phyloP scores from a whole-genome alignment of 1,140 invertebrate species.

The Oreohelix idahoensis region DNA sequence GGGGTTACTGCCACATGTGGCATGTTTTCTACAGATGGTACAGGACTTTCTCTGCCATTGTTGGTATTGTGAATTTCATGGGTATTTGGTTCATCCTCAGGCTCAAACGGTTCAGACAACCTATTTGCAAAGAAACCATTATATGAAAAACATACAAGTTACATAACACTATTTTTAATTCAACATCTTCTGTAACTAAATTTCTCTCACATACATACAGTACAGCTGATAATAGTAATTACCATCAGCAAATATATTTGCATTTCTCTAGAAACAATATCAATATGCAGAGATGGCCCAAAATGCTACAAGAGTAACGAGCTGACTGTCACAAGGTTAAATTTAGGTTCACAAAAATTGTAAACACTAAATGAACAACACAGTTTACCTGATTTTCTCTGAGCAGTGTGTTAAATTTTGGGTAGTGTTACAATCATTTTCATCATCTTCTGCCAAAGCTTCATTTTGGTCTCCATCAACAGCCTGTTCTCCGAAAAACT shows the following conservation, averaged over 20 bases:
- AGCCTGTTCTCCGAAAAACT: slow-evolving; percentile 53
- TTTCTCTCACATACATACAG: not conserved
- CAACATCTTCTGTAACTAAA: not conserved
- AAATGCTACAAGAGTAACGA: too few species aligned
- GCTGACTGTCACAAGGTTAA: too few species aligned
- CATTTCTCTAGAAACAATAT: too few species aligned
- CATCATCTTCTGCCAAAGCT: slow-evolving; percentile 31
- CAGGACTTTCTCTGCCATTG: not conserved
- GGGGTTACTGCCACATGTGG: not conserved
- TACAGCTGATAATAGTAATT: too few species aligned
- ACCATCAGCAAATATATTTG: too few species aligned
- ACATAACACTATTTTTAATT: not conserved
- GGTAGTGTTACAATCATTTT: slow-evolving; percentile 21
- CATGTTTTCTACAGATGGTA: not conserved
- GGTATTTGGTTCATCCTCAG: not conserved
- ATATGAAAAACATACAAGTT: not conserved
- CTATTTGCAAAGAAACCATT: not conserved
- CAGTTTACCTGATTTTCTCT: slow-evolving; percentile 7
- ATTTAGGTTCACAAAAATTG: too few species aligned
- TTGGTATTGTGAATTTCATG: not conserved
- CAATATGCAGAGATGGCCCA: too few species aligned
- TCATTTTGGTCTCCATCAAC: slow-evolving; percentile 25
- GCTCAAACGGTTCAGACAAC: not conserved
- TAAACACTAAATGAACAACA: too few species aligned
- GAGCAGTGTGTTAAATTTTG: slow-evolving; percentile 18